Evolutionary conservation across 2,888 invertebrate genomes (phyloP), one percentile per base, ranked within the genome.

Genomic region (Zygaena filipendulae): DNA sequence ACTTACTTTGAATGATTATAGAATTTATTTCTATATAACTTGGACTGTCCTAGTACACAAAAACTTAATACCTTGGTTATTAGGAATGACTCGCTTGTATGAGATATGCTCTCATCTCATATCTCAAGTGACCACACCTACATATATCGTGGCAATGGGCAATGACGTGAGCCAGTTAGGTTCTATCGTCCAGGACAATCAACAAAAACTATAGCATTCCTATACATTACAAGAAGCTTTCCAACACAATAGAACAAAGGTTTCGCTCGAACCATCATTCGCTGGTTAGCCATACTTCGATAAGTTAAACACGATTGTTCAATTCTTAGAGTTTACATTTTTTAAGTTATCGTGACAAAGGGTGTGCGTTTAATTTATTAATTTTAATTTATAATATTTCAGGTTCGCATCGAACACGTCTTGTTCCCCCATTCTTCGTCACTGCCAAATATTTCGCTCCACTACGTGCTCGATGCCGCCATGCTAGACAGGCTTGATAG

Each of bases 371-470:
- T n/a, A n/a, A n/a, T n/a, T n/a, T n/a, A n/a, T 26, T 18, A 11
- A 18, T 29, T 43, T 43, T 49, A 33, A 47, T 48, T 45, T 32
- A 40, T n/a, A n/a, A n/a, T n/a, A n/a, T 74, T 72, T 38, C 75
- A 77, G 75, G 62, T 61, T 47, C 43, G 36, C 35, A 48, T 47
- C 45, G 45, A 47, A 45, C 43, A 39, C 43, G 46, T 42, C 45
- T 43, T 43, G 50, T 54, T 53, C 49, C 49, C 49, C 45, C 47
- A 57, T 58, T 55, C 51, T 64, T 60, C 55, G 58, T 55, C 68
- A 75, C 77, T 79, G 77, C 75, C 74, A 72, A 70, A 39, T 47
- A 63, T 62, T 72, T 71, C 74, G 71, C 72, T 75, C 68, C 55
- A 39, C 38, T 45, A 52, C 51, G 63, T 54, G 58, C 61, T 70